phyloP scores from a whole-genome alignment of 2,797 vertebrate genomes.

The Schizothorax lantsangensis region DNA sequence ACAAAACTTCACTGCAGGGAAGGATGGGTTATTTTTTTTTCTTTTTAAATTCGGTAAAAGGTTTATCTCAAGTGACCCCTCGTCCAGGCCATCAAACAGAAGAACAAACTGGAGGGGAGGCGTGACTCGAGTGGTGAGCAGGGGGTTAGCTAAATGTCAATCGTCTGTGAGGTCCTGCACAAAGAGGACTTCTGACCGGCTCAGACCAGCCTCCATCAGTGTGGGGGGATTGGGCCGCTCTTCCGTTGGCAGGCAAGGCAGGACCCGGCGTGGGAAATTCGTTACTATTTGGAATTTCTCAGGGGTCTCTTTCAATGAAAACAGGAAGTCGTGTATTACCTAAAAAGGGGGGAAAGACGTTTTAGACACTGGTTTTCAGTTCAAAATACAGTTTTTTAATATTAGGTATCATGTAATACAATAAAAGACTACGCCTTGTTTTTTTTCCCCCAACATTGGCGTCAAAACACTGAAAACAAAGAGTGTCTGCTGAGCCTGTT shows the following conservation, averaged over 20 bases:
- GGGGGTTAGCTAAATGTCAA: slow-evolving; percentile 80
- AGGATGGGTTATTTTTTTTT: slow-evolving; percentile 71
- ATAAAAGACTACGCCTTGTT: neutral
- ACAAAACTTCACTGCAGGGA: slow-evolving; percentile 69
- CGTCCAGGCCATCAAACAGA: slow-evolving; percentile 89
- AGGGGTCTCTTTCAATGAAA: slow-evolving; percentile 98
- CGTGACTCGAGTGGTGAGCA: slow-evolving; percentile 50
- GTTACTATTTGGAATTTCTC: slow-evolving; percentile 99
- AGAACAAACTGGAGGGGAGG: slow-evolving; percentile 53
- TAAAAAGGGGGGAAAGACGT: slow-evolving; percentile 57
- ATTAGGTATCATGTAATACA: neutral
- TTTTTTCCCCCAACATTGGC: neutral
- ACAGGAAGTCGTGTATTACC: slow-evolving; percentile 99
- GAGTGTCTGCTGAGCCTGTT: neutral
- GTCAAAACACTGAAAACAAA: neutral
- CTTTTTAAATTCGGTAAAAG: slow-evolving; percentile 72
- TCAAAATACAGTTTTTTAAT: neutral
- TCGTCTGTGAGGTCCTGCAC: slow-evolving; percentile 99
- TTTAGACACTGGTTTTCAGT: neutral
- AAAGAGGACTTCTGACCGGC: slow-evolving; percentile 98
- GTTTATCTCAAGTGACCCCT: slow-evolving; percentile 87
- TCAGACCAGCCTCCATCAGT: slow-evolving; percentile 96
- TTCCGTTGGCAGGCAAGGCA: slow-evolving; percentile 95
- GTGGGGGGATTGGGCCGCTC: slow-evolving; percentile 94
- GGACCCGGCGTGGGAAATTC: slow-evolving; percentile 95